Conservation (phyloP, 2,888 invertebrate species). For the Ormyrus rosae region DNA sequence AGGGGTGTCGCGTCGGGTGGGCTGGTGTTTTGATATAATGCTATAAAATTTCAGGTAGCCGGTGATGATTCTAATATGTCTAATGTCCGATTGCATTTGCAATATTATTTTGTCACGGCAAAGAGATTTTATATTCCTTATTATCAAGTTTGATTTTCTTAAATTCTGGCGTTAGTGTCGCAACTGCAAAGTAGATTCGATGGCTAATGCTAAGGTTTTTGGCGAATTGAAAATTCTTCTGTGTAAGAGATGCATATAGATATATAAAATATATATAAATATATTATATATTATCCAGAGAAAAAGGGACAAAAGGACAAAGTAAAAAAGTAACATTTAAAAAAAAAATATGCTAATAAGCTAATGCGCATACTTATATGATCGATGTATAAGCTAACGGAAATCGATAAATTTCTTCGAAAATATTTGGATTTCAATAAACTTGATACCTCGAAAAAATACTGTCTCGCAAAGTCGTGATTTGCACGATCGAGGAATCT, state of each 20-base stretch:
- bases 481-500: constrained; percentile 52
- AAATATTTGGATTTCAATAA: constrained; percentile 74
- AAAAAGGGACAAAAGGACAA: constrained; percentile 52
- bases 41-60: no score
- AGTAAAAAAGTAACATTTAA: constrained; percentile 59
- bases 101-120: no score
- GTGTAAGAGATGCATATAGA: constrained; percentile 53
- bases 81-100: no score
- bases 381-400: constrained; percentile 73
- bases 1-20: no score
- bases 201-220: constrained; percentile 50
- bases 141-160: background rate
- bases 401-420: constrained; percentile 72
- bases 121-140: no score
- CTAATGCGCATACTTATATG: constrained; percentile 70
- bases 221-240: constrained; percentile 45
- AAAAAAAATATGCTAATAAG: constrained; percentile 66
- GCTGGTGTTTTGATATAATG: no score
- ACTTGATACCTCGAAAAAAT: constrained; percentile 76
- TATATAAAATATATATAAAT: constrained; percentile 51
- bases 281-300: constrained; percentile 57
- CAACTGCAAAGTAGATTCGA: background rate
- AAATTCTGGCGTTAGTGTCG: background rate
- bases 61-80: no score
- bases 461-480: constrained; percentile 46